These are phyloP conservation scores for Tetraneura akinire DNA, from an alignment of 1,140 invertebrate genomes.

Conservation along the genomic window DNA sequence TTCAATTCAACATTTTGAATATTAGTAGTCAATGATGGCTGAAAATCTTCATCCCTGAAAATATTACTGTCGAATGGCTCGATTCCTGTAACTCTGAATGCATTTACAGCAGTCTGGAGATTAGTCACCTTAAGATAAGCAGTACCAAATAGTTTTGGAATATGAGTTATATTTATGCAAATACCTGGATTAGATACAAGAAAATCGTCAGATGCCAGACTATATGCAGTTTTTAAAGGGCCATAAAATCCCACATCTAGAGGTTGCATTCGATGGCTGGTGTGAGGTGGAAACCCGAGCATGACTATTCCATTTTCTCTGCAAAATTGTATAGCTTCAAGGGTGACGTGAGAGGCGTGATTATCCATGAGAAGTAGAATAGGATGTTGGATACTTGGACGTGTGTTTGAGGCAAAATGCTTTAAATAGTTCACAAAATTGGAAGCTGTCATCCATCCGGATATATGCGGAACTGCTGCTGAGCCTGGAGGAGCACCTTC, in stretches of 20 bases:
- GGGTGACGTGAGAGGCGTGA: slow-evolving; percentile 57
- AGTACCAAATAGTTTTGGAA: not conserved
- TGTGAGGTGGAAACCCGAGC: slow-evolving; percentile 58
- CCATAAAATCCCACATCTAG: slow-evolving; percentile 58
- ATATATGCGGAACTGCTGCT: no score
- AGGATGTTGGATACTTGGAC: not conserved
- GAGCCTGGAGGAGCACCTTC: no score
- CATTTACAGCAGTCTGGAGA: slow-evolving; percentile 53
- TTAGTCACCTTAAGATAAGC: not conserved
- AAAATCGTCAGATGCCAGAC: slow-evolving; percentile 53
- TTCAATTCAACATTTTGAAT: no score
- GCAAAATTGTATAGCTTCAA: slow-evolving; percentile 54
- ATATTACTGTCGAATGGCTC: slow-evolving; percentile 55
- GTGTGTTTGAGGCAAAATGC: no score
- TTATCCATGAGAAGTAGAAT: slow-evolving; percentile 55
- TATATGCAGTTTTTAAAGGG: slow-evolving; percentile 59
- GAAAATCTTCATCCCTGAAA: slow-evolving; percentile 55
- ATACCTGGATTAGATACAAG: not conserved
- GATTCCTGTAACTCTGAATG: slow-evolving; percentile 57
- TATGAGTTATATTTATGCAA: not conserved
- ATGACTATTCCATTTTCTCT: slow-evolving; percentile 58
- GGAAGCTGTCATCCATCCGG: no score
- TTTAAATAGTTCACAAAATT: no score
- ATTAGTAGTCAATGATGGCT: no score
- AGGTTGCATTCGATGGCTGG: slow-evolving; percentile 58